A percentile compares a stretch with the other conserved stretches of the same genome.
These are phyloP conservation scores for Acleris holmiana DNA, from an alignment of 2,888 invertebrate species.

Conservation along the genomic window DNA sequence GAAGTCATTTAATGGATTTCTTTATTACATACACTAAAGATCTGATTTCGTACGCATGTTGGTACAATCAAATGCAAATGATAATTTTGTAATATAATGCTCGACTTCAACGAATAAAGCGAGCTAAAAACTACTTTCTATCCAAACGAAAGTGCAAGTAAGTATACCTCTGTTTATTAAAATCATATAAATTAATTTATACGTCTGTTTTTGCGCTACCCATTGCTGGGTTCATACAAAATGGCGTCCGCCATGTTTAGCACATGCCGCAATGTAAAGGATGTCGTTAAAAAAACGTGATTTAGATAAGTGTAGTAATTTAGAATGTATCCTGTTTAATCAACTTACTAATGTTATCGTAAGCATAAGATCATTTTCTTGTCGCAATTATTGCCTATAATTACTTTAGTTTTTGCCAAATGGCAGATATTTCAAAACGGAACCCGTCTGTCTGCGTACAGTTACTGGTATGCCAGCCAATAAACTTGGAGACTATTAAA, in stretches of 20 bases:
- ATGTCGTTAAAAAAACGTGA: not conserved
- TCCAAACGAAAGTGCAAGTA: conserved; percentile 39
- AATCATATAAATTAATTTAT: conserved; percentile 11
- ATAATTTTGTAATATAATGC: conserved; percentile 10
- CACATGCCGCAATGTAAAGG: not conserved
- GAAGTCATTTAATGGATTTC: conserved; percentile 1
- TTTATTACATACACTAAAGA: conserved; percentile 3
- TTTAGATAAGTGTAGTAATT: not conserved
- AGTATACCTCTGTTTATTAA: conserved; percentile 24
- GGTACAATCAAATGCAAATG: conserved; percentile 9
- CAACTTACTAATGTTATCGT: no score
- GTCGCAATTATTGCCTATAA: no score
- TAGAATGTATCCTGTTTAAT: not conserved
- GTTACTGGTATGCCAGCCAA: no score
- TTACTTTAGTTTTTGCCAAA: no score
- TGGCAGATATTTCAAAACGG: no score
- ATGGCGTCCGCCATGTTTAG: not conserved
- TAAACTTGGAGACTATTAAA: no score
- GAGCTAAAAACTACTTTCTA: conserved; percentile 33
- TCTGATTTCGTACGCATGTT: conserved; percentile 1
- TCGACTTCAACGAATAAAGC: conserved; percentile 12
- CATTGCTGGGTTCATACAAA: conserved; percentile 4
- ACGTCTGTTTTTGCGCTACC: no score
- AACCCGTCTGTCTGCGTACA: no score
- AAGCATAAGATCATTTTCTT: no score